These are phyloP conservation scores for Gorsachius magnificus DNA, from an alignment of 2,797 vertebrate genomes.

Conservation along the genomic window DNA sequence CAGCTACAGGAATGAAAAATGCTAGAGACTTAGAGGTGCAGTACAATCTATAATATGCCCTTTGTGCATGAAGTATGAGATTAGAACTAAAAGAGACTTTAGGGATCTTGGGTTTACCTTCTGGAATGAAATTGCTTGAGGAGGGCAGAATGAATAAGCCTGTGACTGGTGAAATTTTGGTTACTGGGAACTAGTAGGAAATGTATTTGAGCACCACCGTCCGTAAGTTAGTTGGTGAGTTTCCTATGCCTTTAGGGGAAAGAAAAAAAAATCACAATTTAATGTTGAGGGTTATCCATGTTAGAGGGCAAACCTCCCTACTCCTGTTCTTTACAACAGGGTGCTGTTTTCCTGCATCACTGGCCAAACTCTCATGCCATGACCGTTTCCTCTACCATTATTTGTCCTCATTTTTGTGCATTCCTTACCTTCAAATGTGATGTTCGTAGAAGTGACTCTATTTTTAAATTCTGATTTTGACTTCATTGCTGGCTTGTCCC, in stretches of 20 bases:
- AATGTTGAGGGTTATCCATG: no score
- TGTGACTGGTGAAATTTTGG: background rate
- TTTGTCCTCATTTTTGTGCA: background rate
- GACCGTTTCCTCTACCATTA: background rate
- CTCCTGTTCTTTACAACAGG: background rate
- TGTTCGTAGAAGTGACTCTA: background rate
- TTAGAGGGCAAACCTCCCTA: background rate
- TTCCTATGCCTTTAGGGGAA: background rate
- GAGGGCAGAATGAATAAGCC: background rate
- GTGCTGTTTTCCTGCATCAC: background rate
- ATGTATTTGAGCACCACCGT: background rate
- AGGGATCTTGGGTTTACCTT: background rate
- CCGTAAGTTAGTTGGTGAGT: background rate
- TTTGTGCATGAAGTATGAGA: background rate
- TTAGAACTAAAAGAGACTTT: background rate
- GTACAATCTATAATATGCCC: background rate
- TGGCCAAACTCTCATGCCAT: background rate
- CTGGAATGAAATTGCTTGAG: background rate
- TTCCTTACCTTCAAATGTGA: background rate
- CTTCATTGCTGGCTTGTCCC: background rate
- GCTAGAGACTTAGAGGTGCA: background rate
- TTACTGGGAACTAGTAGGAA: background rate
- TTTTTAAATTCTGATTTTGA: background rate
- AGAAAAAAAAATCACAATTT: background rate
- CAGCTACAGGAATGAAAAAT: background rate